phyloP scores from a whole-genome alignment of 2,888 invertebrate genomes.

The Pardosa pseudoannulata region DNA sequence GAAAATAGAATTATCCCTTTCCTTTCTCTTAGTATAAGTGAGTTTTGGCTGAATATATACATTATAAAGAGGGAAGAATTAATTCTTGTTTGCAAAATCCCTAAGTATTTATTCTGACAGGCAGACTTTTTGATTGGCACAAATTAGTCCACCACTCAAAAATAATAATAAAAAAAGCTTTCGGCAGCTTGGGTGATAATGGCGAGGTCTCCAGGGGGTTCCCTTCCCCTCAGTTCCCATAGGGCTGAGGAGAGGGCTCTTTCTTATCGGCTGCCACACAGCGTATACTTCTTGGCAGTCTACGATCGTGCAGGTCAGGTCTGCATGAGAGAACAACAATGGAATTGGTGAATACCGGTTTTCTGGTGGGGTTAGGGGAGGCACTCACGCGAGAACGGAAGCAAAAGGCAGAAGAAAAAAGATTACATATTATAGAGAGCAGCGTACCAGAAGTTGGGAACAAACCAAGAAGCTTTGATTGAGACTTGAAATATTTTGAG shows the following conservation, averaged over 20 bases:
- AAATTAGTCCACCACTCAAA: no score
- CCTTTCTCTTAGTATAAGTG: no score
- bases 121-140: no score
- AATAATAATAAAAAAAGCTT: not conserved
- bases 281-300: not conserved
- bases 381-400: constrained; percentile 9
- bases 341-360: constrained; percentile 5
- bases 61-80: no score
- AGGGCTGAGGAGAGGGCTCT: not conserved
- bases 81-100: no score
- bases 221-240: not conserved
- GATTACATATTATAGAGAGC: not conserved
- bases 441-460: not conserved
- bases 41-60: no score
- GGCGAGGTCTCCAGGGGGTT: no score
- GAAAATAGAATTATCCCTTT: no score
- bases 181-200: no score
- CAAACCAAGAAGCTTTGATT: no score
- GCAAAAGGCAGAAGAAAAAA: not conserved
- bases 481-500: no score
- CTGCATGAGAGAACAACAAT: not conserved
- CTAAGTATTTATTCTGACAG: no score
- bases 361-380: not conserved
- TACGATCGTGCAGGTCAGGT: constrained; percentile 9
- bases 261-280: not conserved